Evolutionary conservation across 2,113 vertebrate species (phyloP), one percentile per base, ranked within the genome.

Genomic region (Poecile atricapillus): DNA sequence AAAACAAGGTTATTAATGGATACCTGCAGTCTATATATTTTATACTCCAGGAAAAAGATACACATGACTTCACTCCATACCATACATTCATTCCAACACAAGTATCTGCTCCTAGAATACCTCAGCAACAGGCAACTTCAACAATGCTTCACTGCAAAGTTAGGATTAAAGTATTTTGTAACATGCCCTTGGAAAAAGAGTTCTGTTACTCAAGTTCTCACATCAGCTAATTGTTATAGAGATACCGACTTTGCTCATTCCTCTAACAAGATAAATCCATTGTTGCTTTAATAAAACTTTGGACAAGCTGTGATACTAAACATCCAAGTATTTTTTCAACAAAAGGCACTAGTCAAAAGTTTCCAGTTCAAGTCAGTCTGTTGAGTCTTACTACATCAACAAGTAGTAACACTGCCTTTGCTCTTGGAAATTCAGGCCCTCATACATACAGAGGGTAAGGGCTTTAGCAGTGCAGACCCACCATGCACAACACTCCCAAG

Each of bases 361-460:
- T 18, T 21, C 44, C 14, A 78, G 68, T 5, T 85, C 27, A 63
- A 82, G 65, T 85, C 44, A 94, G 50, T 43, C 63, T 83, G 35
- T 23, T 84, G 33, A 71, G 44, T 63, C 21, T 15, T 73, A 74
- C 85, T 69, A 55, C 28, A 41, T 9, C 19, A 69, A 76, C 24
- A 76, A 75, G 35, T 14, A 64, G 1, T 28, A 64, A 41, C 39
- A 70, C 27, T 25, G 33, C 18, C 49, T 53, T 15, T 58, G 67
- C 53, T 76, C 74, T 33, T 19, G 9, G 10, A 35, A 81, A 76
- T 37, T 62, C 28, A 76, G 30, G 37, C 15, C 27, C 28, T 33
- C 28, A 37, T 4, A 24, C 6, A 44, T 0, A 33, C 1, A 50
- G 0, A 35, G 24, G 25, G 13, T 14, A 41, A 64, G 15, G 33